Base-by-base conservation (phyloP, 2,113 vertebrate species). In the Lampris megalopsis region DNA sequence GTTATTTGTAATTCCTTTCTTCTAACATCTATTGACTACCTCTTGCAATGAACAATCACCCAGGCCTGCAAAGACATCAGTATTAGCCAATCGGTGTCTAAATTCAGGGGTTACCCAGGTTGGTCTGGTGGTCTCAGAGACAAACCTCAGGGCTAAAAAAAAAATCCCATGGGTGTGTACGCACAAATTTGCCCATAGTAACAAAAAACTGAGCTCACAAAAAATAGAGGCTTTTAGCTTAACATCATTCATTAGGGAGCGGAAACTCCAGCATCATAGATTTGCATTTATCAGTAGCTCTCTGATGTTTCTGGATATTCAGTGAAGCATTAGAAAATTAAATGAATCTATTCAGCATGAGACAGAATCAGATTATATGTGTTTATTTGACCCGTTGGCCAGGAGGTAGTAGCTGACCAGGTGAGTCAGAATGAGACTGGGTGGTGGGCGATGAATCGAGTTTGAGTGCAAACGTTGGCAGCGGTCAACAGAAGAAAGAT, bases 271-370 rank as follows among this genome's bases (percentile, higher is more conserved):
- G 8, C 45, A 13, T 38, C 7, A 45, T 11, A 13, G 61, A 52
- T 67, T 49, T 49, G 48, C 38, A 62, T 69, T 73, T 80, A 64
- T 63, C 63, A 75, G 60, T 66, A n/a, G 61, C 64, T 70, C 36
- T 79, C n/a, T 65, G 48, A 53, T 61, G 71, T 24, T 24, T 2
- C 6, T 6, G 24, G 43, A 56, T 43, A 56, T 38, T 0, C 8
- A 24, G 42, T 41, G 58, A 52, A 45, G 6, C 38, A 38, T 11
- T 35, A 53, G 43, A 24, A 36, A 41, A 71, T 24, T 5, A 24
- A 38, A 62, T 60, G 2, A 54, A 71, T 35, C 36, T 37, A 49
- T 75, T 53, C 3, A 58, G 48, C 54, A 77, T 9, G 6, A 10
- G 42, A 38, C 24, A 11, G 11, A 53, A 9, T 54, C 6, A 48